These are phyloP conservation scores for Sitophilus oryzae DNA, from an alignment of 1,140 invertebrate species.

Conservation along the genomic window DNA sequence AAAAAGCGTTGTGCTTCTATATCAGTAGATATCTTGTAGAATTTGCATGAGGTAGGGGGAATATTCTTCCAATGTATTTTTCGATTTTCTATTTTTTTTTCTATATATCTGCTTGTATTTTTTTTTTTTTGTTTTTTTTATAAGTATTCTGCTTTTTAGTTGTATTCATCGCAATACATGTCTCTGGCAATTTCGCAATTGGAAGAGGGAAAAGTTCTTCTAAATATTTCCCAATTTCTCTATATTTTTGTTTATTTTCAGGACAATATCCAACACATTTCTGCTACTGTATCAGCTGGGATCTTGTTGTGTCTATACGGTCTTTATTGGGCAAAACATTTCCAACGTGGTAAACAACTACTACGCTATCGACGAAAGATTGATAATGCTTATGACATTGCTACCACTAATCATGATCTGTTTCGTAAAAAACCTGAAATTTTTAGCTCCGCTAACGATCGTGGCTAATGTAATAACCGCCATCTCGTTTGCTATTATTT, in stretches of 20 bases:
- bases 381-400: slow-evolving; percentile 59
- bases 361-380: slow-evolving; percentile 46
- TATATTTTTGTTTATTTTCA: no score
- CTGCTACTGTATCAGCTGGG: slow-evolving; percentile 79
- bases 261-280: slow-evolving; percentile 58
- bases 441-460: slow-evolving; percentile 65
- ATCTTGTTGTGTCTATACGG: slow-evolving; percentile 81
- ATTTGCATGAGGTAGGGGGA: no score
- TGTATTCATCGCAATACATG: no score
- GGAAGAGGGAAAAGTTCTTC: slow-evolving; percentile 25
- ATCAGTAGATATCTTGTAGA: no score
- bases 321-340: slow-evolving; percentile 74
- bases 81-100: no score
- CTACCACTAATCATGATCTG: slow-evolving; percentile 65
- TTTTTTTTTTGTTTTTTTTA: no score
- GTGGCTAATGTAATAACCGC: slow-evolving; percentile 64
- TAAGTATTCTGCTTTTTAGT: no score
- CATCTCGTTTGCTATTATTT: slow-evolving; percentile 59
- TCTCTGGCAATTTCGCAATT: not conserved
- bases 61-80: no score
- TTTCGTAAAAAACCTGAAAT: slow-evolving; percentile 65
- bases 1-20: no score
- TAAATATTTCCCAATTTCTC: no score
- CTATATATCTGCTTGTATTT: no score
- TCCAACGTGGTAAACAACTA: slow-evolving; percentile 52